Evolutionary conservation across 2,113 vertebrate species (phyloP).

Genomic region (Chrysochloris asiatica): DNA sequence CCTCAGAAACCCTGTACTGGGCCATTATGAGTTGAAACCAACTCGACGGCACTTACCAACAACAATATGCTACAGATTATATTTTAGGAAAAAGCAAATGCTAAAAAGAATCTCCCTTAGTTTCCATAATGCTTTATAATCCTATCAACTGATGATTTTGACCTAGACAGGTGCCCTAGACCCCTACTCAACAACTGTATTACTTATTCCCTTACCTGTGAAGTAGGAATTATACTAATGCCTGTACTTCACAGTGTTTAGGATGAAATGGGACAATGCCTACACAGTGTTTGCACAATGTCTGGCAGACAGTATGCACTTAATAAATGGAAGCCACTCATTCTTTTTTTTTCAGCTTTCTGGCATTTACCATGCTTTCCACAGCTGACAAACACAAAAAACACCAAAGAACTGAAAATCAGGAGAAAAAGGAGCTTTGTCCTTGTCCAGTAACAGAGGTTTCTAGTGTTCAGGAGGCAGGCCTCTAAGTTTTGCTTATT

Average conservation of each 20-base stretch:
- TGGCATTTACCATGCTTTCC: neutral
- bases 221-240: rapidly evolving
- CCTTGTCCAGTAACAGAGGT: neutral
- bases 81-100: neutral
- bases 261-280: rapidly evolving
- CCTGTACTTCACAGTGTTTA: rapidly evolving
- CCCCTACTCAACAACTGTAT: neutral
- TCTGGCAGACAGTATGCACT: too few species aligned
- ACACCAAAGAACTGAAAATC: neutral
- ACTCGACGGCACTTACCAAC: too few species aligned
- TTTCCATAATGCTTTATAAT: neutral
- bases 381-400: neutral
- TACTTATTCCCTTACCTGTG: neutral
- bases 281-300: rapidly evolving
- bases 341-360: neutral
- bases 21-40: too few species aligned
- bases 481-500: neutral
- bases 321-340: rapidly evolving
- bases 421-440: too few species aligned
- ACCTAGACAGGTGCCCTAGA: neutral
- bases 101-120: neutral
- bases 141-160: rapidly evolving
- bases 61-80: too few species aligned
- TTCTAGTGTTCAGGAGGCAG: rapidly evolving
- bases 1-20: too few species aligned